Base-by-base conservation (phyloP, 1,140 invertebrate species). In the Polypedilum pembai region DNA sequence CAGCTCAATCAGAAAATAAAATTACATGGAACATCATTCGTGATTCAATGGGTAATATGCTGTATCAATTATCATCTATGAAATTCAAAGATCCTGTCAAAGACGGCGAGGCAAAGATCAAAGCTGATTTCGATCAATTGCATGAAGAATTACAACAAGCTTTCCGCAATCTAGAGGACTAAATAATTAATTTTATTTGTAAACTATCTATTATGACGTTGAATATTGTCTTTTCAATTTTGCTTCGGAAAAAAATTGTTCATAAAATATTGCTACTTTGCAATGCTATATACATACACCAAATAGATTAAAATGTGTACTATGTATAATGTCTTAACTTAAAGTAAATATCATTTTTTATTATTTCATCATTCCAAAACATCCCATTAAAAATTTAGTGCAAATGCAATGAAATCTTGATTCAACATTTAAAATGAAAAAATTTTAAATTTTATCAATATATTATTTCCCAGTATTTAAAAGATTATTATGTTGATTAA, bases 31-130 rank as follows among this genome's bases (percentile, higher is more conserved):
- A 91, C 77, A 93, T 96, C 33, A 99, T 99, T 80, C 89, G 94
- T 75, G 98, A 99, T 81, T 92, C 94, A 78, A 96, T 99, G 95
- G 91, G 91, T 78, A 94, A 94, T 80, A 92, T 97, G 78, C 88
- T 99, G 75, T 99, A 99, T 85, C 95, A 98, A 83, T 88, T 99
- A 73, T 98, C 93, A 78, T 96, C 94, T 79, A 99, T 99, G 98
- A 99, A 99, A 85, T 99, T 99, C 87, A 99, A 98, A 92, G 96
- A 99, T 85, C 97, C 98, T 45, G 91, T 96, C 8, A 97, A 97
- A 86, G 96, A 99, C 77, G 96, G 96, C 45, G 97, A 99, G 83
- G 88, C 90, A 2, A 98, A 99, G 85, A 98, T 99, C 82, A 95
- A 94, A 83, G 89, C 93, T 72, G 96, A 99, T 80, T 99, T 95